Evolutionary conservation across 2,888 invertebrate species (phyloP), one percentile per base, ranked within the genome.

Genomic region (Dasysyrphus tricinctus): DNA sequence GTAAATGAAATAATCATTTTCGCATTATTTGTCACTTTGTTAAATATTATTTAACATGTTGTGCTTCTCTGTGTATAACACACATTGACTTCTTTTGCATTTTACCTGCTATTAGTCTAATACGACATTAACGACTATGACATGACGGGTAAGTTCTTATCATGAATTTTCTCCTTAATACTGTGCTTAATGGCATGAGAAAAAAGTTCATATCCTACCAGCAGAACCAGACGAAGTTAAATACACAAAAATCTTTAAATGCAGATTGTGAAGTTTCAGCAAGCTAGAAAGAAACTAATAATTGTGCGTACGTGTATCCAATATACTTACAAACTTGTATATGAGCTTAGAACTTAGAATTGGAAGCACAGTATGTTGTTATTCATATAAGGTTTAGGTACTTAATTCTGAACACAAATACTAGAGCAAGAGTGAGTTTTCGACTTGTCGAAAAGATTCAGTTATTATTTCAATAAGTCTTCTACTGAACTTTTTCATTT

Each of bases 61-160:
- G 6, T 44, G n/a, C 6, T 44, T 2, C 7, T 1, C n/a, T 44
- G 44, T n/a, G n/a, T 44, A n/a, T 7, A 44, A 12, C 5, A 5
- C 5, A 14, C 16, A 16, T 47, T 12, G 12, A 19, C 1, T 6
- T 6, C 1, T 6, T 6, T 12, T 11, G 24, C 51, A 51, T 51
- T n/a, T n/a, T 12, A 24, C 1, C 12, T 49, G 16, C 24, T 42
- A 3, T 42, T n/a, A n/a, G 12, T 8, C 24, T 61, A 4, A 8
- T 16, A 16, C 11, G 16, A 63, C n/a, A 67, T 65, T 67, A 49
- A 67, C 19, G 19, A 34, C 19, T 65, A 65, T 65, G 19, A 49
- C 16, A 67, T 37, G 37, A 19, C 19, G 42, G 24, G 29, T 44
- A 65, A 42, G 61, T 24, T 14, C 49, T 34, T 34, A 49, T 49